Base-by-base conservation (phyloP, 2,888 invertebrate genomes). In the Orchestes rusci region DNA sequence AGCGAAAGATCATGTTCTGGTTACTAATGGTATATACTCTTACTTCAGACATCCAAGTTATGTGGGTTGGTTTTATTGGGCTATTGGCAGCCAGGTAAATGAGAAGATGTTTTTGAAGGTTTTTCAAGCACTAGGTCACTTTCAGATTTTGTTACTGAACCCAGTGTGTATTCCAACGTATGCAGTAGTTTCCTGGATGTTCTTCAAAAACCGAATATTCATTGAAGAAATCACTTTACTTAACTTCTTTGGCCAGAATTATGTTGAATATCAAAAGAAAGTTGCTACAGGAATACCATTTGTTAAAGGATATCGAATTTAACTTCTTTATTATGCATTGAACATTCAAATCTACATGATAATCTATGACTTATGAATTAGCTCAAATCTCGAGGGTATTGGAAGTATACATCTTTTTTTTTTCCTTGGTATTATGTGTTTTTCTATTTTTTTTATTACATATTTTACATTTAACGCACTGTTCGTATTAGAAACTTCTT, bases 61-160 rank as follows among this genome's bases (percentile, higher is more conserved):
- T 68, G 90, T 93, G 2, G 97, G 97, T 8, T 99, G 97, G 97
- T 96, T 97, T 73, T 89, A 90, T 71, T 99, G 97, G 97, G 89
- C 93, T 12, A 78, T 99, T 45, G 97, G 96, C 30, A 99, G 97
- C 8, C 99, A 99, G 79, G 83, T 96, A 67, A 59, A 51, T 5
- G 23, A 32, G 10, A 23, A n/a, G n/a, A n/a, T n/a, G 33, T 37
- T 45, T 8, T 19, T 31, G 2, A 13, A n/a, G n/a, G n/a, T 31
- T 10, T 10, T 30, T 23, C 27, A 36, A 16, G 19, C 2, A 8
- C 3, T 34, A 40, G 4, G 17, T 34, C 30, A 18, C 10, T 38
- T 73, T 3, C 71, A 90, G 89, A 65, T 92, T 17, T 77, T 91
- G 41, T 73, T 97, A 1, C 72, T 88, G 46, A 99, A 99, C 71